Evolutionary conservation across 2,797 vertebrate genomes (phyloP), one percentile per base, ranked within the genome.

Genomic region (Pangasius macronema): DNA sequence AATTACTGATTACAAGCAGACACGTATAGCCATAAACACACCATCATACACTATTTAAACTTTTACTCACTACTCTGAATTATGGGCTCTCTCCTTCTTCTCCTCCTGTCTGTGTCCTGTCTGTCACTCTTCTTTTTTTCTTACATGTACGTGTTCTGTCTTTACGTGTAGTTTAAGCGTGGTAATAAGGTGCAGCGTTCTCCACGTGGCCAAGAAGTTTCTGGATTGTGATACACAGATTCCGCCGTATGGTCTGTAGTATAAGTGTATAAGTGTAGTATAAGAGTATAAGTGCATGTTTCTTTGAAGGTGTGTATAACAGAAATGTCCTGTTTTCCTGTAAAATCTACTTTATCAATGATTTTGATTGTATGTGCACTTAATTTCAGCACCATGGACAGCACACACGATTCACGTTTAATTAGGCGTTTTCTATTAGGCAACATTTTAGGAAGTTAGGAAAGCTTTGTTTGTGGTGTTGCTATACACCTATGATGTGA

Each of bases 161-260:
- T 59, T 2, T 10, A 22, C 90, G 93, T 92, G 87, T 89, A 94
- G 92, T 93, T 92, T 91, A 88, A 91, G 86, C 91, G 67, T 92
- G 91, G 92, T 93, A 93, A 95, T 94, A 91, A 93, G 91, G 88
- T 93, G 90, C 91, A 91, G 55, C 72, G 85, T 82, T 89, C 91
- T 49, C 49, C 72, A 68, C 46, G 46, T 49, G 7, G 24, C 24
- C 65, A 92, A 91, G 83, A 90, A 70, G 55, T 91, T 93, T 91
- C 85, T 85, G 88, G 84, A 90, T 87, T 84, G 90, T 94, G 92
- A 93, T 92, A 94, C 91, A 91, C 87, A 90, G 90, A 90, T 90
- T 93, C 85, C 51, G 27, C 92, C 85, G n/a, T 51, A 59, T 81
- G 57, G 42, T 14, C 16, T 61, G 42, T 30, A 30, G 61, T 53